phyloP scores from a whole-genome alignment of 2,797 vertebrate species.

The Pelodytes ibericus region DNA sequence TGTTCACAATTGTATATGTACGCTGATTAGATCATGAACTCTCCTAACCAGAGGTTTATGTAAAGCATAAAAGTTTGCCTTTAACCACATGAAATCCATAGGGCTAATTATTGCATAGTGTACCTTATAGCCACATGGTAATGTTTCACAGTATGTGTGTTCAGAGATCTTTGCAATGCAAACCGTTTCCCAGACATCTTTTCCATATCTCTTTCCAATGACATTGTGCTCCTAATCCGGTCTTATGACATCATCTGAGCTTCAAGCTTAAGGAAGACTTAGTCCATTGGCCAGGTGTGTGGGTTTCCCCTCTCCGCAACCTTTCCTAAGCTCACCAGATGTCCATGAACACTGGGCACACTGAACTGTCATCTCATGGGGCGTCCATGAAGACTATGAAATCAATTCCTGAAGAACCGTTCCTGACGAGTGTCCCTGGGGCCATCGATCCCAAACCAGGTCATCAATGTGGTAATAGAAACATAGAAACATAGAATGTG shows the following conservation, averaged over 20 bases:
- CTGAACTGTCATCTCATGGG: constrained; percentile 50
- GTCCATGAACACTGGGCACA: constrained; percentile 26
- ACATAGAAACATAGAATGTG: too few species aligned
- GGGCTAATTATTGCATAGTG: too few species aligned
- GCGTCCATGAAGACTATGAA: constrained; percentile 64
- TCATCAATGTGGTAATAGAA: too few species aligned
- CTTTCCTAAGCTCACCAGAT: constrained; percentile 58
- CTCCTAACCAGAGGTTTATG: too few species aligned
- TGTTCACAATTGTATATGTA: too few species aligned
- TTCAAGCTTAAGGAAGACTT: constrained; percentile 62
- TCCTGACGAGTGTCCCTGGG: constrained; percentile 61
- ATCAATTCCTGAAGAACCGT: constrained; percentile 69
- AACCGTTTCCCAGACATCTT: constrained; percentile 36
- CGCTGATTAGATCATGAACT: too few species aligned
- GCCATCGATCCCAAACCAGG: constrained; percentile 65
- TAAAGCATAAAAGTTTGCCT: too few species aligned
- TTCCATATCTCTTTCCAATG: constrained; percentile 62
- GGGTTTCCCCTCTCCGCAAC: constrained; percentile 61
- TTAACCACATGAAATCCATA: too few species aligned
- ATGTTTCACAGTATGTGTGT: too few species aligned
- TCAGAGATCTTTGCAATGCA: constrained; percentile 24
- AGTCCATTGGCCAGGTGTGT: constrained; percentile 59
- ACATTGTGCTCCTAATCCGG: constrained; percentile 64
- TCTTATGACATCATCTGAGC: constrained; percentile 66
- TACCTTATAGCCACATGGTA: too few species aligned